Evolutionary conservation across 2,113 vertebrate species (phyloP).

Genomic region (Crotophaga sulcirostris): DNA sequence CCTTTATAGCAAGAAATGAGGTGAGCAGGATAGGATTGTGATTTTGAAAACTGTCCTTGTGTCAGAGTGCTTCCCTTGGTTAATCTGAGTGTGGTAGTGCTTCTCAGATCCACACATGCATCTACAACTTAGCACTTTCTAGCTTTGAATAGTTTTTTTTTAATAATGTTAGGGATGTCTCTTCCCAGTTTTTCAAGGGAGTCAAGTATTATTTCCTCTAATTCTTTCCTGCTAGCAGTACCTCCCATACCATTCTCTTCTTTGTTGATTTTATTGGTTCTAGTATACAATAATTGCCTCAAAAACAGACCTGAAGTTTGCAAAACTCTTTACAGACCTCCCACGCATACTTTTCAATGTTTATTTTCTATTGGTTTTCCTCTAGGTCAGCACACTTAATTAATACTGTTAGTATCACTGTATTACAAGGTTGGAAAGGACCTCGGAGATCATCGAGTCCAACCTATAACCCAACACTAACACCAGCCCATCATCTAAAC

Average conservation of each 20-base stretch:
- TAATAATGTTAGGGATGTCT: neutral
- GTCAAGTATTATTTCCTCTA: neutral
- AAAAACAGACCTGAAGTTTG: neutral
- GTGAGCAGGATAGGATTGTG: neutral
- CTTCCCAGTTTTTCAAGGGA: neutral
- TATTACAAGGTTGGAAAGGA: no score
- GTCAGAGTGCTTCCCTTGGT: neutral
- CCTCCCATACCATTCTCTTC: neutral
- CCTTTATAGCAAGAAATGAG: rapidly evolving
- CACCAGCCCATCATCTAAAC: no score
- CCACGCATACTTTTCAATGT: neutral
- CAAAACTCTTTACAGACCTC: neutral
- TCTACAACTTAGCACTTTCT: neutral
- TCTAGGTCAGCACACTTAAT: neutral
- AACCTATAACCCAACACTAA: no score
- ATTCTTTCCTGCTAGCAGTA: neutral
- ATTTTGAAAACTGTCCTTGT: neutral
- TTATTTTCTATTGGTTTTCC: neutral
- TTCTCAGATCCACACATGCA: neutral
- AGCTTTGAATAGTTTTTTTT: neutral
- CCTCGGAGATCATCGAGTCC: no score
- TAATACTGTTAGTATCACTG: neutral
- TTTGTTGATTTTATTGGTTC: neutral
- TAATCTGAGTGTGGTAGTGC: neutral
- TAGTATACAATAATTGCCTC: neutral